A percentile compares a stretch with the other conserved stretches of the same genome.
These are phyloP conservation scores for Eristalis tenax DNA, from an alignment of 2,888 invertebrate species.

Conservation along the genomic window DNA sequence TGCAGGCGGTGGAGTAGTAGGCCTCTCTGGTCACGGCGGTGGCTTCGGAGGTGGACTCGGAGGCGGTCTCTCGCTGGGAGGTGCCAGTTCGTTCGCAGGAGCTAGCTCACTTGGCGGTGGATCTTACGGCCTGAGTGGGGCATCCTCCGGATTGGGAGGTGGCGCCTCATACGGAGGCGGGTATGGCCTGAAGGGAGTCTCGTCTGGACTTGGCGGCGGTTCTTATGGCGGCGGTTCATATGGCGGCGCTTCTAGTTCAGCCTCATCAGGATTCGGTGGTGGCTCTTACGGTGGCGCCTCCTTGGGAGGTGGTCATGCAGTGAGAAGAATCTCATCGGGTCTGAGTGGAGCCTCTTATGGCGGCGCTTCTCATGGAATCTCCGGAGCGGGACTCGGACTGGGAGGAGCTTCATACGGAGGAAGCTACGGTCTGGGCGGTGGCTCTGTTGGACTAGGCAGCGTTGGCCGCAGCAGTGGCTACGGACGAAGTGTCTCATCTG, in stretches of 20 bases:
- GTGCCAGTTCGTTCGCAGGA: background rate
- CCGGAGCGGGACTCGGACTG: background rate
- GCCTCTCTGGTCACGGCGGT: background rate
- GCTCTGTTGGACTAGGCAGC: background rate
- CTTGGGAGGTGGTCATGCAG: background rate
- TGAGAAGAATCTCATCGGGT: conserved; percentile 11
- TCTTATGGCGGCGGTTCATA: background rate
- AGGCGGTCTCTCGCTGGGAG: background rate
- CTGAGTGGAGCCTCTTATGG: conserved; percentile 50
- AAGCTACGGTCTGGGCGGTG: background rate
- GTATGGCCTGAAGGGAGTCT: background rate
- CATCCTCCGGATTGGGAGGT: conserved; percentile 13
- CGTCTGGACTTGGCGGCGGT: background rate
- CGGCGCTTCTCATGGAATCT: conserved; percentile 1
- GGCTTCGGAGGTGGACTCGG: background rate
- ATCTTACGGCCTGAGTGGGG: background rate
- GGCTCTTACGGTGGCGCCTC: background rate
- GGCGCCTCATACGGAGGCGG: conserved; percentile 7
- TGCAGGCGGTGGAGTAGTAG: background rate
- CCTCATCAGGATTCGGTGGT: background rate
- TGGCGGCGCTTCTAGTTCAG: background rate
- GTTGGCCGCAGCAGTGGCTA: background rate
- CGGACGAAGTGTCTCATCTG: conserved; percentile 20
- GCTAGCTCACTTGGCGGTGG: background rate
- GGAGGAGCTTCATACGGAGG: conserved; percentile 19